Evolutionary conservation across 30 jellyfish, hydroid and myxozoan genomes (phyloP), one percentile per base, ranked within the genome.

Genomic region (Aurelia sp.): DNA sequence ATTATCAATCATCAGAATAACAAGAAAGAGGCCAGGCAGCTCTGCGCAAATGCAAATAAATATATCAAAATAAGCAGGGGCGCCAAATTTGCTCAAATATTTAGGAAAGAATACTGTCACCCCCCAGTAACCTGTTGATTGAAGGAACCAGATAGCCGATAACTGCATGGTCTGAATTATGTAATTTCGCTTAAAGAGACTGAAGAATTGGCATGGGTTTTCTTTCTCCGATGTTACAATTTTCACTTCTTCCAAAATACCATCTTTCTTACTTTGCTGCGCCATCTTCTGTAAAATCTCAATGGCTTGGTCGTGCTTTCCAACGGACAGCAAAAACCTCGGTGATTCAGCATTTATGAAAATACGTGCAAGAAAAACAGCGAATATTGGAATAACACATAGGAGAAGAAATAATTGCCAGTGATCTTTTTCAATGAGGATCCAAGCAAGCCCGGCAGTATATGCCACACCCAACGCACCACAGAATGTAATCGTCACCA

Each of bases 381-480:
- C 20, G 13, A 68, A 19, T 11, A 62, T 58, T 47, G 96, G 96
- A 60, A 77, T 22, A 12, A 90, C 62, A 76, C 86, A 68, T 4
- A 74, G 30, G 15, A 76, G 18, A 47, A 87, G 79, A 48, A 87
- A 87, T 17, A 78, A 21, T n/a, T 68, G 67, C 90, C 82, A 71
- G 5, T 78, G 47, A 58, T 77, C 18, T 11, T 37, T 48, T 20
- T 90, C 76, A 7, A 86, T 57, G 20, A 87, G 67, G n/a, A 87
- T 62, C 96, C 96, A 87, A 20, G 96, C 96, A 71, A 87, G 41
- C 0, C 96, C 96, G 0, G 96, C 96, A 35, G 89, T 78, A 48
- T 63, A 87, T 10, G 85, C 84, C 22, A 74, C 96, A 50, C 96
- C 96, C 15, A 76, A 59, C 22, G 96, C 22, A 6, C 96, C 96